Base-by-base conservation (phyloP, 2,797 vertebrate species). In the Hydrocynus forskahlii region DNA sequence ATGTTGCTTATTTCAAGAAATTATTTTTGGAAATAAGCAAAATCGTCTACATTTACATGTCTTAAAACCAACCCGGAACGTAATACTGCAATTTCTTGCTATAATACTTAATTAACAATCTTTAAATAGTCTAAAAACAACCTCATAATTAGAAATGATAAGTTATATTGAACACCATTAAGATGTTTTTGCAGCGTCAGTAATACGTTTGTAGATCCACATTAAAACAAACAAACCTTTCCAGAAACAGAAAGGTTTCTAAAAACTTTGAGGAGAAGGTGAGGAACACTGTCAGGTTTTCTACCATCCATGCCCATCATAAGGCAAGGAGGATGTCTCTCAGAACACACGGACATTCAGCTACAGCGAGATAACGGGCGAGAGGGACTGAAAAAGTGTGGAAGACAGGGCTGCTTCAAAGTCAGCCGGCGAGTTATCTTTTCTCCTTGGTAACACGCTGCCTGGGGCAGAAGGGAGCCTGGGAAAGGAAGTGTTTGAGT, bases 401-500 rank as follows among this genome's bases (percentile, higher is more conserved):
- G 75, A 43, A 12, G 45, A 16, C 45, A 69, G 7, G 21, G 55
- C 40, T 48, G 55, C 38, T 71, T 83, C 25, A 73, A 48, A 67
- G 48, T 45, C 64, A 69, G 17, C 67, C 63, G 50, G 62, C 69
- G 17, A 40, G 50, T 79, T 76, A 85, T 88, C 78, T 86, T 23
- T 80, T 88, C 77, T 48, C 69, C 81, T 79, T 79, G 70, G 83
- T 79, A 77, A 74, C 68, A 40, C 52, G 38, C 69, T 81, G 70
- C 81, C 73, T 79, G 43, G 85, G 75, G 64, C 55, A 82, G 29
- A 81, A 45, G 60, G 54, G 79, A 84, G 83, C 68, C 81, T 92
- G 87, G 71, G 88, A 90, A 88, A 87, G 84, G 86, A 90, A 88
- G 85, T 85, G 68, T 82, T 81, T 80, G 70, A 66, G 66, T 63